Base-by-base conservation (phyloP, 2,797 vertebrate species). In the Platalea minor region DNA sequence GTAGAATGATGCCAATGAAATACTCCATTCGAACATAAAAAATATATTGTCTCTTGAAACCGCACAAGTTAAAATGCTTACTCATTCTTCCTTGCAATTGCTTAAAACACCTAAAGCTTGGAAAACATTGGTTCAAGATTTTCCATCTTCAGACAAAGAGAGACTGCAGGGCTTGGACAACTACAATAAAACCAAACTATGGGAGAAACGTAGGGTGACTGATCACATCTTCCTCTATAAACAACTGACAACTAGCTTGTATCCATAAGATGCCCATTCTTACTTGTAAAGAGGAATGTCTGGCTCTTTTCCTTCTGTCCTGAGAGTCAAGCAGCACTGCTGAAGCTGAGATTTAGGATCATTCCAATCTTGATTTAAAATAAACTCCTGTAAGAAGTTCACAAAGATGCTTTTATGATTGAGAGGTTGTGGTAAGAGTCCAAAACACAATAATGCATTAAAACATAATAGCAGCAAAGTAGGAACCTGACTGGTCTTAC, bases 321-420 rank as follows among this genome's bases (percentile, higher is more conserved):
- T 98, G 56, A 99, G 98, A 45, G 99, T 99, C 97, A 99, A 96
- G 93, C 99, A 99, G 93, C 99, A 99, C 97, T 99, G 99, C 87
- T 99, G 99, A 92, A 99, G 99, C 97, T 99, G 99, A 70, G 99
- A 99, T 91, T 99, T 99, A n/a, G 99, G 99, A 97, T 99, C 99
- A 72, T 99, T 99, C 99, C 99, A 99, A 97, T 99, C 99, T 97
- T 99, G 99, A 98, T 99, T 99, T 97, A 99, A 97, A 96, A 99
- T 99, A 97, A 99, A 99, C 98, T 99, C 99, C 99, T 99, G 97
- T 20, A 97, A 96, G 57, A 93, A 85, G 51, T 69, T 51, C 80
- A 92, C 67, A 76, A 73, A 92, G 59, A 61, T n/a, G 37, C 11
- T 75, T 90, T 83, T 61, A 88, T 14, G 59, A 82, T 19, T 89